Evolutionary conservation across 1,140 invertebrate species (phyloP).

Genomic region (Drosophila pseudoananassae): DNA sequence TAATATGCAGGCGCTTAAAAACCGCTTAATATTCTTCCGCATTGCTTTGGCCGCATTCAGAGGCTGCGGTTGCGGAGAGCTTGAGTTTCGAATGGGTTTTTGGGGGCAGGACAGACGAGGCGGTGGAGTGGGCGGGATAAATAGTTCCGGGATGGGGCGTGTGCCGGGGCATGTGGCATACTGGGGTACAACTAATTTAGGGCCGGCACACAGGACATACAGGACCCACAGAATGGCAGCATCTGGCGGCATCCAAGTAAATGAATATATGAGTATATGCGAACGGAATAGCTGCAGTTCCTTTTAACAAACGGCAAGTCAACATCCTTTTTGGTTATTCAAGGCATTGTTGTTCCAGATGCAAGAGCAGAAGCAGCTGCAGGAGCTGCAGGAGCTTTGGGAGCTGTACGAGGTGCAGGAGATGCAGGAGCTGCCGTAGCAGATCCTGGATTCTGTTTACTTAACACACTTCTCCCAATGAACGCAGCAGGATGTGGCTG

Average conservation of each 20-base stretch:
- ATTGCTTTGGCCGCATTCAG: constrained; percentile 80
- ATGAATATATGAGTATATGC: constrained; percentile 79
- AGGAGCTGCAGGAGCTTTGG: constrained; percentile 3
- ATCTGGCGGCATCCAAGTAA: constrained; percentile 69
- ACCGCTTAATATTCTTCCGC: constrained; percentile 80
- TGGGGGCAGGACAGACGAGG: constrained; percentile 18
- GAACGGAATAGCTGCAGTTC: constrained; percentile 78
- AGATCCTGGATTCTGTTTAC: constrained; percentile 60
- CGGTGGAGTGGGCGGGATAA: constrained; percentile 1
- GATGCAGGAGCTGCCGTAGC: constrained; percentile 15
- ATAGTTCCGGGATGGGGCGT: constrained; percentile 1
- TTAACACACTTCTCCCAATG: constrained; percentile 79
- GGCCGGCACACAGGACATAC: constrained; percentile 41
- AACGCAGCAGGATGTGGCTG: constrained; percentile 50
- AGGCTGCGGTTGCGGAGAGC: constrained; percentile 51
- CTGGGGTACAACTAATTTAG: constrained; percentile 68
- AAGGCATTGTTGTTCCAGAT: constrained; percentile 43
- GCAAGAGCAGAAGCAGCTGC: constrained; percentile 10
- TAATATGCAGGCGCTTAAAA: constrained; percentile 80
- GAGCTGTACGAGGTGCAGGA: constrained; percentile 16
- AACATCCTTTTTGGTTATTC: constrained; percentile 79
- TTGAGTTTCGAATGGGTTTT: constrained; percentile 46
- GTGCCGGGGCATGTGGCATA: background rate
- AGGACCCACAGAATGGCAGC: constrained; percentile 42
- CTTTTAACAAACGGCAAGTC: constrained; percentile 75